Evolutionary conservation across 37 sponge, comb jelly and placozoan genomes (phyloP).

Genomic region (Oscarella lobularis): DNA sequence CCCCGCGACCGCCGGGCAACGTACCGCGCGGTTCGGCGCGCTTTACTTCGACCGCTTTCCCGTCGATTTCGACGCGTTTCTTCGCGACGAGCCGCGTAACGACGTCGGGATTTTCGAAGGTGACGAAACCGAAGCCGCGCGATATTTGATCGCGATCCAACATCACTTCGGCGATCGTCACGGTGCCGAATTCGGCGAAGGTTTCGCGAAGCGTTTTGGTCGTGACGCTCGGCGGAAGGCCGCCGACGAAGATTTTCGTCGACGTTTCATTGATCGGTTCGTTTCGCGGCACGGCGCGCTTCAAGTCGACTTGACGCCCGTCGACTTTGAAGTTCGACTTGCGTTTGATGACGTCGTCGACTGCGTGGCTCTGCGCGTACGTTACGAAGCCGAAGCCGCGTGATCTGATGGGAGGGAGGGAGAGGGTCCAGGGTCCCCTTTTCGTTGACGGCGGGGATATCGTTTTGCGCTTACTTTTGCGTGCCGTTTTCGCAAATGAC

Average conservation of each 20-base stretch:
- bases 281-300: background rate
- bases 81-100: background rate
- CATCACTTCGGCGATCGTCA: background rate
- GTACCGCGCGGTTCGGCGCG: background rate
- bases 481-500: background rate
- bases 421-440: no score
- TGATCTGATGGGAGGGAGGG: no score
- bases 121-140: background rate
- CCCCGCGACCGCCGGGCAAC: background rate
- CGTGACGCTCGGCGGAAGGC: background rate
- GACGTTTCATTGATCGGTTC: background rate
- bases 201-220: background rate
- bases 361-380: background rate
- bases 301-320: background rate
- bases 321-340: no score
- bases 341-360: no score
- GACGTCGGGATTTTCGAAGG: background rate
- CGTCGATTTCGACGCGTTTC: background rate
- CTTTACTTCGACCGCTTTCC: background rate
- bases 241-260: background rate
- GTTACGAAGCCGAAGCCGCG: background rate
- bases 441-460: no score
- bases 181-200: background rate
- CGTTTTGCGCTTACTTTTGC: no score
- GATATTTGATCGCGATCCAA: background rate